Base-by-base conservation (phyloP, 2,888 invertebrate genomes). In the Hemistola chrysoprasaria region DNA sequence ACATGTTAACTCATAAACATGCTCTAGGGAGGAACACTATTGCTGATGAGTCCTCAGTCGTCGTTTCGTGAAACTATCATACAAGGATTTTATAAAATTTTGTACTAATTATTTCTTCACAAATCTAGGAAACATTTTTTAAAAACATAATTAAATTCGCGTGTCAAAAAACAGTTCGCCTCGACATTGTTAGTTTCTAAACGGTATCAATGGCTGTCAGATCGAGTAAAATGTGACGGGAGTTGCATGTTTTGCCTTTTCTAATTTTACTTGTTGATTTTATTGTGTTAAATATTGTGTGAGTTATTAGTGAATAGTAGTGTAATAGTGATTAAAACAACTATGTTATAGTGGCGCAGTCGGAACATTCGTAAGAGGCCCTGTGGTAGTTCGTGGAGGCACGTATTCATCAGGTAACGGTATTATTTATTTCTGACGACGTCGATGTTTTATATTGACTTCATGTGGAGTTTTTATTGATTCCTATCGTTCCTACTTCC, bases 211-310 rank as follows among this genome's bases (percentile, higher is more conserved):
- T 59, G 26, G 56, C 60, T 55, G 64, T 64, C 63, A 66, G 54
- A 45, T 32, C 56, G 56, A 21, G 22, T 72, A 67, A 73, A 78
- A 81, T 78, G 78, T 83, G 83, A 83, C 83, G 79, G 78, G 73
- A 57, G 70, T 45, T 72, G 48, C 75, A 65, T 82, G 83, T 83
- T 84, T 79, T 76, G 73, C 62, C 69, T 76, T 79, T 72, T 72
- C 53, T 71, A 74, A n/a, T 59, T 71, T 77, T 78, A 86, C 86
- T 87, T 86, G 87, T 87, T 87, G 86, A 85, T 80, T 83, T 77
- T 76, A 71, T 53, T 65, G 71, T 42, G 65, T 71, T 69, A 71
- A n/a, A n/a, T n/a, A 73, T 71, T 70, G 59, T 61, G 66, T 73
- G 64, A 71, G 55, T 74, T 65, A 50, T 71, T 60, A 63, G 71